A percentile compares a stretch with the other conserved stretches of the same genome.
phyloP scores from a whole-genome alignment of 2,113 vertebrate species.

The Stigmatopora nigra region DNA sequence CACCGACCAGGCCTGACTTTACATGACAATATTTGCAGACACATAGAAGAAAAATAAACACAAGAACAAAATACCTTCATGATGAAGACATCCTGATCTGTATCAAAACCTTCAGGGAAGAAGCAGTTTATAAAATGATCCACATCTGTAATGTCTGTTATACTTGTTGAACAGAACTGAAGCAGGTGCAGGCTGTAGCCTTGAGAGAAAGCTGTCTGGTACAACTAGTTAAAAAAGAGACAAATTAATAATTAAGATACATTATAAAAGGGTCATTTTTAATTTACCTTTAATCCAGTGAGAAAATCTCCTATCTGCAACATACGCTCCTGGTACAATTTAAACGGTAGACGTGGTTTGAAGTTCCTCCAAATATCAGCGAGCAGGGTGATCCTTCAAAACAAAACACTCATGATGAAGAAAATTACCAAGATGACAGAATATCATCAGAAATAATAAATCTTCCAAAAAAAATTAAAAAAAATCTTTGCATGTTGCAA shows the following conservation, averaged over 20 bases:
- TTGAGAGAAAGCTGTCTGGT: conserved; percentile 79
- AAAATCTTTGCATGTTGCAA: no score
- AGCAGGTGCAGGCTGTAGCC: conserved; percentile 81
- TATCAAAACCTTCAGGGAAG: conserved; percentile 78
- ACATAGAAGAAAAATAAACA: neutral
- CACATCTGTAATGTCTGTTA: conserved; percentile 69
- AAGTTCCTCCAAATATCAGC: conserved; percentile 86
- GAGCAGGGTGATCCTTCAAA: conserved; percentile 73
- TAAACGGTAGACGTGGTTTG: conserved; percentile 74
- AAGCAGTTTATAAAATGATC: conserved; percentile 73
- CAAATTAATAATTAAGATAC: neutral
- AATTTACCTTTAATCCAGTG: conserved; percentile 74
- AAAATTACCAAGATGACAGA: neutral
- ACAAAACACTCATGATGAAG: neutral
- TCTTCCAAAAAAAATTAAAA: no score
- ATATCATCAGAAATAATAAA: no score
- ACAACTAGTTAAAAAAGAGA: conserved; percentile 67
- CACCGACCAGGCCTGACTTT: no score
- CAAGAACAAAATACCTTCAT: conserved; percentile 65
- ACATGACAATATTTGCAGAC: neutral
- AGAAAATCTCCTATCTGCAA: conserved; percentile 83
- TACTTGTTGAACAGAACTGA: conserved; percentile 58
- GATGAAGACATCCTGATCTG: conserved; percentile 65
- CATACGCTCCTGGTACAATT: conserved; percentile 79
- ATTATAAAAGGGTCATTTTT: neutral